Percentiles rank a stretch among this genome's conserved stretches.
Conservation (phyloP, 1,140 invertebrate genomes). For the Caerostris extrusa region DNA sequence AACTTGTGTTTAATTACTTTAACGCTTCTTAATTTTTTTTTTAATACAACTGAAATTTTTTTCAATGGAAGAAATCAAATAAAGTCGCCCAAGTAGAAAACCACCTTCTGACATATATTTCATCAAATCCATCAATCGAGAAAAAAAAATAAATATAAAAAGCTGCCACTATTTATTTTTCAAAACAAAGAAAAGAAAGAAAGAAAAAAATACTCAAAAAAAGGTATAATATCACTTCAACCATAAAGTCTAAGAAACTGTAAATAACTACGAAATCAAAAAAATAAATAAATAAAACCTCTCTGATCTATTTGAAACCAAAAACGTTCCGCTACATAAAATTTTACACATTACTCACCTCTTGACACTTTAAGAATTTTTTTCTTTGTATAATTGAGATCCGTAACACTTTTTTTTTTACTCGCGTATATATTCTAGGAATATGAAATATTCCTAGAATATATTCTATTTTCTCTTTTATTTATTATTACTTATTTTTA, state of each 20-base stretch:
- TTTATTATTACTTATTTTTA: no score
- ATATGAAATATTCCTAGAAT: no score
- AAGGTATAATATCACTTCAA: constrained; percentile 16
- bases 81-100: background rate
- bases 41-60: background rate
- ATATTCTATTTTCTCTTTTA: no score
- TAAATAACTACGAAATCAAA: background rate
- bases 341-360: constrained; percentile 9
- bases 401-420: background rate
- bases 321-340: constrained; percentile 9
- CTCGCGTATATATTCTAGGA: no score
- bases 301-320: background rate
- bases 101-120: background rate
- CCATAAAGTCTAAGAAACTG: constrained; percentile 1
- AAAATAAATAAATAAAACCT: background rate
- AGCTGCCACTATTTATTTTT: background rate
- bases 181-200: background rate
- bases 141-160: background rate
- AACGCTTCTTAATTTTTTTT: background rate
- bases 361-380: background rate
- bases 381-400: background rate
- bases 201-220: background rate
- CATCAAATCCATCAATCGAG: background rate
- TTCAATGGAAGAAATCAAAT: background rate
- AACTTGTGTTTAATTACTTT: background rate